Percentiles rank a stretch among this genome's conserved stretches.
Evolutionary conservation across 2,113 vertebrate genomes (phyloP).

Genomic region (Chionomys nivalis): DNA sequence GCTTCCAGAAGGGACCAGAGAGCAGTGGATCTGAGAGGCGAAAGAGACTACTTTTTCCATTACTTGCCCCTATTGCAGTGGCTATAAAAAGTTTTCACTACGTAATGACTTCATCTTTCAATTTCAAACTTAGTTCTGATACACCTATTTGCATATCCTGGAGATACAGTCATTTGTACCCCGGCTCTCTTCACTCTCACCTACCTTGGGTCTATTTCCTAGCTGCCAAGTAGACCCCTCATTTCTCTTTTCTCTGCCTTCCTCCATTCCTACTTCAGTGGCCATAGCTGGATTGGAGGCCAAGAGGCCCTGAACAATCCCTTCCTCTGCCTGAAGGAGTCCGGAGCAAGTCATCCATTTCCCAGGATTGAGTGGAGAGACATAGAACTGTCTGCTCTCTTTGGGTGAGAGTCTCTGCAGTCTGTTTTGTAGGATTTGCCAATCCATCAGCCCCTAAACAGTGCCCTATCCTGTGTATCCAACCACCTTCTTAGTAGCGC

Average conservation of each 20-base stretch:
- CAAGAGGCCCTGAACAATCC: not conserved
- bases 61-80: not conserved
- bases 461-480: not conserved
- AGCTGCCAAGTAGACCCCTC: not conserved
- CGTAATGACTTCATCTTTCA: slow-evolving; percentile 8
- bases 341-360: not conserved
- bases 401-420: not conserved
- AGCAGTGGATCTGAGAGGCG: not conserved
- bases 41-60: not conserved
- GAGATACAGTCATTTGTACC: slow-evolving; percentile 52
- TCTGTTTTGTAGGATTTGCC: not conserved
- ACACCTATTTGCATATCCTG: slow-evolving; percentile 43
- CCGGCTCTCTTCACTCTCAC: not conserved
- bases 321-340: too few relatives aligned
- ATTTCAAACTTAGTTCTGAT: slow-evolving; percentile 29
- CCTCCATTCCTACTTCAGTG: not conserved
- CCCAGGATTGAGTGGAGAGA: not conserved
- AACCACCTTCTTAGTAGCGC: not conserved
- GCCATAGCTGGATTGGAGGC: not conserved
- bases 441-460: not conserved
- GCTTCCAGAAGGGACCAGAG: not conserved
- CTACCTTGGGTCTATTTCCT: slow-evolving; percentile 33
- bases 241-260: slow-evolving; percentile 5
- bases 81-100: not conserved
- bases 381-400: not conserved